Percentiles rank a stretch among this genome's conserved stretches.
Conservation (phyloP, 2,797 vertebrate genomes). For the Sitta carolinensis region DNA sequence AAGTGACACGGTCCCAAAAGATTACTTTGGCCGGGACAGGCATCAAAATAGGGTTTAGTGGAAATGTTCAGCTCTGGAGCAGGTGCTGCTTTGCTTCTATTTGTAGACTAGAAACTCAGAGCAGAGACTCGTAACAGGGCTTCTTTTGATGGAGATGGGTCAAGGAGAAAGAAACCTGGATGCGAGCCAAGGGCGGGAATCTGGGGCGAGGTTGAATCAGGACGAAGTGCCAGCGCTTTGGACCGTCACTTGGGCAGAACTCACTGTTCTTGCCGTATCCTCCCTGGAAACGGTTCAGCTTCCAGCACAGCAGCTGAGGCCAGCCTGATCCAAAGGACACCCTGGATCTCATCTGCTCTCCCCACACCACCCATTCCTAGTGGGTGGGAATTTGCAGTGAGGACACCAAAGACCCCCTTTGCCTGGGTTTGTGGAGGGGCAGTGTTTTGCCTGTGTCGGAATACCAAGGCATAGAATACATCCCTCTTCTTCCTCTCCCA, state of each 20-base stretch:
- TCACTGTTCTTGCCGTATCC: conserved; percentile 26
- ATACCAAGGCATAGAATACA: neutral
- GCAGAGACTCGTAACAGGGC: neutral
- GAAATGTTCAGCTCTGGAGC: conserved; percentile 35
- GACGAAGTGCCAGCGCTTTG: conserved; percentile 20
- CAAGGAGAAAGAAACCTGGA: conserved; percentile 66
- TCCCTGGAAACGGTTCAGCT: conserved; percentile 31
- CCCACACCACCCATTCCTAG: neutral
- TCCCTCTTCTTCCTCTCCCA: neutral
- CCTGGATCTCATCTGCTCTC: neutral
- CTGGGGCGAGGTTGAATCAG: conserved; percentile 64
- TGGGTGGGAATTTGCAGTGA: neutral
- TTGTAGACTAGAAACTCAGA: conserved; percentile 47
- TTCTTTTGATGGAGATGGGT: conserved; percentile 61
- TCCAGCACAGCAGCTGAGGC: neutral
- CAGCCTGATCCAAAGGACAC: conserved; percentile 18
- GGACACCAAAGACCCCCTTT: neutral
- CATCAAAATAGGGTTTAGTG: conserved; percentile 30
- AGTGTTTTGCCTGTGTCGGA: neutral
- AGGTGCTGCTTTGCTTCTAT: conserved; percentile 43
- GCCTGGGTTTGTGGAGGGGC: neutral
- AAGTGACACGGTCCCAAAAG: neutral
- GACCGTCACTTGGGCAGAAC: conserved; percentile 46
- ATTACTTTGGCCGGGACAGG: neutral
- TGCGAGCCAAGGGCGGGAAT: conserved; percentile 42